phyloP scores from a whole-genome alignment of 2,888 invertebrate genomes.

The Anoncus sp. region DNA sequence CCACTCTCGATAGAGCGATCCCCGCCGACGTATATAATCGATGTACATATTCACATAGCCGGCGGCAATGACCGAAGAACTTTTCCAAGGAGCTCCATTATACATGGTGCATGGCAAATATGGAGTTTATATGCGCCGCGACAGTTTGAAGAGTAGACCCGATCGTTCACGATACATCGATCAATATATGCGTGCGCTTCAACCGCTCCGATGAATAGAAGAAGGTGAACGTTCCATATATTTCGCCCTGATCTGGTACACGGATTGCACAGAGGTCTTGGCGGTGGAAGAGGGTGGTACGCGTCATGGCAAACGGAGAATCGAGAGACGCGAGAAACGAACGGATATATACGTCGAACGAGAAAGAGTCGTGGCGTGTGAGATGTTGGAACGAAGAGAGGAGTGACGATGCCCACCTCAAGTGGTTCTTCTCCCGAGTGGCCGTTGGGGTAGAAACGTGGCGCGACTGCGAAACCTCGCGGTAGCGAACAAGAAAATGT shows the following conservation, averaged over 20 bases:
- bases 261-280: background rate
- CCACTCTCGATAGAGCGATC: slow-evolving; percentile 22
- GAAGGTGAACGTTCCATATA: background rate
- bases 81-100: slow-evolving; percentile 7
- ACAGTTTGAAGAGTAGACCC: no score
- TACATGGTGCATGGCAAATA: slow-evolving; percentile 6
- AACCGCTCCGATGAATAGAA: background rate
- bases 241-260: background rate
- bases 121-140: background rate
- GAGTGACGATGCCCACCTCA: slow-evolving; percentile 24
- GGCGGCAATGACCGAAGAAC: background rate
- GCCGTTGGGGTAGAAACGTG: slow-evolving; percentile 44
- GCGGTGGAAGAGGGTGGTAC: slow-evolving; percentile 8
- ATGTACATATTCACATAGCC: slow-evolving; percentile 1
- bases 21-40: slow-evolving; percentile 15
- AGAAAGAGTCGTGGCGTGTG: slow-evolving; percentile 40
- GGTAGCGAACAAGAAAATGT: background rate
- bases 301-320: slow-evolving; percentile 5
- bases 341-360: slow-evolving; percentile 38
- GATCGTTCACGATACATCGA: background rate
- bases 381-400: slow-evolving; percentile 27
- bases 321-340: background rate
- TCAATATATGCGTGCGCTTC: slow-evolving; percentile 11
- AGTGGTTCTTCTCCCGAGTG: slow-evolving; percentile 43
- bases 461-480: slow-evolving; percentile 41